Evolutionary conservation across 2,888 invertebrate species (phyloP).

Genomic region (Pyrochroa serraticornis): DNA sequence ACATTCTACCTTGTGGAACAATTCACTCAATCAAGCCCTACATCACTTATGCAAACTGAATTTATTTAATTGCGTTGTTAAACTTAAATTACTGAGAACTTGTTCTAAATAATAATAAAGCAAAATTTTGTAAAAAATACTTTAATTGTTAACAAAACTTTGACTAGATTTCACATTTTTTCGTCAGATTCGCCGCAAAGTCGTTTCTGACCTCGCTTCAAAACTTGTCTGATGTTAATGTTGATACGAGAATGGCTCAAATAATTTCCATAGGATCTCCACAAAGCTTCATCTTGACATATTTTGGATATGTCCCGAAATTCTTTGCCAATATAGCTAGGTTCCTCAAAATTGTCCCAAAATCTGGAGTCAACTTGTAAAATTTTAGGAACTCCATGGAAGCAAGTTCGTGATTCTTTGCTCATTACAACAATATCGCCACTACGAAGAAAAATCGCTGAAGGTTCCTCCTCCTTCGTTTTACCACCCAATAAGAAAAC

Average conservation of each 20-base stretch:
- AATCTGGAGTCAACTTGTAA: constrained; percentile 60
- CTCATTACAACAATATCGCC: constrained; percentile 95
- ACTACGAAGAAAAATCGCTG: constrained; percentile 77
- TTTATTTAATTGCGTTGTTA: constrained; percentile 3
- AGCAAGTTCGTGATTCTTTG: constrained; percentile 79
- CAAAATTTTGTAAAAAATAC: too few relatives aligned
- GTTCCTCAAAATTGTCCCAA: constrained; percentile 57
- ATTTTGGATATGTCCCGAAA: constrained; percentile 39
- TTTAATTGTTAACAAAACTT: too few relatives aligned
- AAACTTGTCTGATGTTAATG: constrained; percentile 91
- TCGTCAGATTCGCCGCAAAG: constrained; percentile 41
- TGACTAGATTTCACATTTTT: constrained; percentile 5
- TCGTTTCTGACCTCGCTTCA: constrained; percentile 65
- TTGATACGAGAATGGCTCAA: constrained; percentile 82
- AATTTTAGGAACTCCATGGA: constrained; percentile 94
- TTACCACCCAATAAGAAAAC: constrained; percentile 91
- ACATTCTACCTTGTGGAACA: constrained; percentile 49
- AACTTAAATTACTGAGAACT: background rate
- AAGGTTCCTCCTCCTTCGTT: constrained; percentile 69
- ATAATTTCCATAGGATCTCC: constrained; percentile 67
- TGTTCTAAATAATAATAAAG: background rate
- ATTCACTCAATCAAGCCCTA: constrained; percentile 49
- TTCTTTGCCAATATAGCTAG: constrained; percentile 19
- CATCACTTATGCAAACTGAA: constrained; percentile 42
- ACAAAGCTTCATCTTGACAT: constrained; percentile 56